Conservation (phyloP, 2,113 vertebrate species). For the Benitochromis conjunctus region DNA sequence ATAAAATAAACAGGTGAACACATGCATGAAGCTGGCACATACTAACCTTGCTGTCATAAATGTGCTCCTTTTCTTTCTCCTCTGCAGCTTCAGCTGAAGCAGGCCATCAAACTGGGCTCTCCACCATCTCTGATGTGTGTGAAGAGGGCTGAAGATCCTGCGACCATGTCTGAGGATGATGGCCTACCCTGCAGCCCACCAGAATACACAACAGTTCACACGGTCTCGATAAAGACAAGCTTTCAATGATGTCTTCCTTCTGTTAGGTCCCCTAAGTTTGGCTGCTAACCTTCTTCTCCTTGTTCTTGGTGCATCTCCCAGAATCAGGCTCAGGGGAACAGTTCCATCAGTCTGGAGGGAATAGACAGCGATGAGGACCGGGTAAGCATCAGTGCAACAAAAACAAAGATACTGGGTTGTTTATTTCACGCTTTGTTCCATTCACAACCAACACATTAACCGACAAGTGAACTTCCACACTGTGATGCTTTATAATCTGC, state of each 20-base stretch:
- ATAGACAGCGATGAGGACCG: conserved; percentile 81
- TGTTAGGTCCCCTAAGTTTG: neutral
- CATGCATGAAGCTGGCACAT: neutral
- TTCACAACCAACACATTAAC: neutral
- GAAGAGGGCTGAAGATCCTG: conserved; percentile 72
- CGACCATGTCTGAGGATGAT: conserved; percentile 75
- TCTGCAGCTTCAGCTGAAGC: conserved; percentile 72
- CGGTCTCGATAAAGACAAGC: conserved; percentile 45
- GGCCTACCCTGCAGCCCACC: conserved; percentile 77
- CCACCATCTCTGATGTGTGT: conserved; percentile 68
- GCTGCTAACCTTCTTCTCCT: neutral
- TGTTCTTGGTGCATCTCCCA: conserved; percentile 17
- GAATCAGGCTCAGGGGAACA: conserved; percentile 68
- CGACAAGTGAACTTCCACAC: neutral
- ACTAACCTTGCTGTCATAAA: neutral
- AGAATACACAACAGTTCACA: conserved; percentile 69
- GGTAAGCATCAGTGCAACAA: conserved; percentile 58
- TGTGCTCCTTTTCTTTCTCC: neutral
- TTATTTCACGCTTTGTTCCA: neutral
- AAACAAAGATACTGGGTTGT: neutral
- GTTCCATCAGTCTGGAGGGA: conserved; percentile 79
- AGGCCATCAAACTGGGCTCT: conserved; percentile 76
- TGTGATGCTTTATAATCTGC: neutral
- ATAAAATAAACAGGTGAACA: neutral
- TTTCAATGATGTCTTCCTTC: neutral